Percentiles rank a stretch among this genome's conserved stretches.
phyloP scores from a whole-genome alignment of 1,140 invertebrate species.

The Camponotus vicinus region DNA sequence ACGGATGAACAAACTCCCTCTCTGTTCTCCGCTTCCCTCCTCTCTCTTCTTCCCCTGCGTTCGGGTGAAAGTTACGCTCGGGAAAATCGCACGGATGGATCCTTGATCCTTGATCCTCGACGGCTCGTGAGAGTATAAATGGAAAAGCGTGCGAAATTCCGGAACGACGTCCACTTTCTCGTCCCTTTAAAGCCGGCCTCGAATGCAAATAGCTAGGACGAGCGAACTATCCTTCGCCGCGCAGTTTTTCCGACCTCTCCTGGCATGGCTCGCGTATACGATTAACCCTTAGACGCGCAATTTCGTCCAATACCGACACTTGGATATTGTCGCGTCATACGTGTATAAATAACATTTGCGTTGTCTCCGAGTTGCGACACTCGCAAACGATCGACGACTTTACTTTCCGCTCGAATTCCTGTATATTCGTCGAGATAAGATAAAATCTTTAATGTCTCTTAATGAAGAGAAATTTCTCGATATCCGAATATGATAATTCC shows the following conservation, averaged over 20 bases:
- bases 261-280: slow-evolving; percentile 29
- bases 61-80: slow-evolving; percentile 44
- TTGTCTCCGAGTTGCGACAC: background rate
- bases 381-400: background rate
- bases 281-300: slow-evolving; percentile 43
- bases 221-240: background rate
- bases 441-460: slow-evolving; percentile 5
- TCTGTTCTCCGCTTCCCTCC: background rate
- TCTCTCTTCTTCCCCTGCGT: background rate
- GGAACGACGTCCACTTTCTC: background rate
- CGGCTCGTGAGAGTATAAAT: slow-evolving; percentile 38
- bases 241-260: slow-evolving; percentile 18
- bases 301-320: slow-evolving; percentile 27
- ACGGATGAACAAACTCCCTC: background rate
- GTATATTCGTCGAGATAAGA: background rate
- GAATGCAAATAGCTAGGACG: slow-evolving; percentile 39
- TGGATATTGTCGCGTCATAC: slow-evolving; percentile 10
- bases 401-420: slow-evolving; percentile 23
- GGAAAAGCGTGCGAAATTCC: slow-evolving; percentile 51
- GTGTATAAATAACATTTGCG: background rate
- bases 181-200: slow-evolving; percentile 26
- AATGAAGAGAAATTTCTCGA: background rate
- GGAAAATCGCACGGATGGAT: slow-evolving; percentile 54
- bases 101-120: slow-evolving; percentile 52
- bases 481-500: background rate